Evolutionary conservation across 2,888 invertebrate genomes (phyloP).

Genomic region (Brachyopa scutellaris): DNA sequence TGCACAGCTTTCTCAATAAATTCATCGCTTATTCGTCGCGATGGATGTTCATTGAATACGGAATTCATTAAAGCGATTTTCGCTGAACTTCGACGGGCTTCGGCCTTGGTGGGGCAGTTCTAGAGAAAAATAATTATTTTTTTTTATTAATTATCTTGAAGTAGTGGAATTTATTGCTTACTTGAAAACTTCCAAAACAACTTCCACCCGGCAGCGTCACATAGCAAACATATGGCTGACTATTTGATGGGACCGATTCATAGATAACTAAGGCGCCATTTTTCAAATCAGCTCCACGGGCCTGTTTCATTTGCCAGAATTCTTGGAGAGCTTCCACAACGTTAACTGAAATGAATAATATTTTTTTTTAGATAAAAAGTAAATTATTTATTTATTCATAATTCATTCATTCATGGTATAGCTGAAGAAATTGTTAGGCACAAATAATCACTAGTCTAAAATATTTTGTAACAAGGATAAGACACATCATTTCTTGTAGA

Average conservation of each 20-base stretch:
- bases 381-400: too few species aligned
- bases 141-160: background rate
- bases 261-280: slow-evolving; percentile 96
- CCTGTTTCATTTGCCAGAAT: slow-evolving; percentile 98
- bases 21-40: slow-evolving; percentile 94
- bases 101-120: slow-evolving; percentile 97
- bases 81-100: slow-evolving; percentile 95
- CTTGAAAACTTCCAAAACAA: slow-evolving; percentile 97
- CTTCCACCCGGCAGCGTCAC: slow-evolving; percentile 97
- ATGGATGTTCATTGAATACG: slow-evolving; percentile 97
- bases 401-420: too few species aligned
- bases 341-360: slow-evolving; percentile 93
- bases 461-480: too few species aligned
- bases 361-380: too few species aligned
- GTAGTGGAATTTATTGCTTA: slow-evolving; percentile 78
- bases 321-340: slow-evolving; percentile 97
- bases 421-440: too few species aligned
- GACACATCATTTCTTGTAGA: too few species aligned
- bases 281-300: slow-evolving; percentile 91
- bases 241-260: slow-evolving; percentile 95
- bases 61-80: slow-evolving; percentile 98
- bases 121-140: slow-evolving; percentile 80
- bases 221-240: slow-evolving; percentile 96
- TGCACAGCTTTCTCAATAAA: slow-evolving; percentile 96
- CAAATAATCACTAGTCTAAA: too few species aligned